A percentile compares a stretch with the other conserved stretches of the same genome.
Conservation (phyloP, 1,140 invertebrate species). For the Drosophila lacteicornis region DNA sequence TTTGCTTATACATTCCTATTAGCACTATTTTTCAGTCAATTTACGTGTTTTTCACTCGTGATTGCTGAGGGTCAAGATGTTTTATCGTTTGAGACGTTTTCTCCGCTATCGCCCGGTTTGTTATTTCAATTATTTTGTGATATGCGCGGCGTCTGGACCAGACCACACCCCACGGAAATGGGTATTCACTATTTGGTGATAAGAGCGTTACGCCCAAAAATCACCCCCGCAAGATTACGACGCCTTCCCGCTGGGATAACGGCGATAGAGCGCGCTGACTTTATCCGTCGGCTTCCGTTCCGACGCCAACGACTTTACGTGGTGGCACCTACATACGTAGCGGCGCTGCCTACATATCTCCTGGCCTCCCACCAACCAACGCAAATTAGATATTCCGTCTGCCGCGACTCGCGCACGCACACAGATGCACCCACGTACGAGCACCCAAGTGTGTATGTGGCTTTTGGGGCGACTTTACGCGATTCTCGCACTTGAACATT, state of each 20-base stretch:
- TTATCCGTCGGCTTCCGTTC: constrained; percentile 18
- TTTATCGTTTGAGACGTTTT: constrained; percentile 20
- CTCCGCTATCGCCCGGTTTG: not conserved
- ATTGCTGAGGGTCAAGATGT: constrained; percentile 8
- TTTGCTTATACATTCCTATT: constrained; percentile 12
- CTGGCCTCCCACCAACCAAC: constrained; percentile 48
- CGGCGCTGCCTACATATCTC: constrained; percentile 14
- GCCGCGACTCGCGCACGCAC: constrained; percentile 13
- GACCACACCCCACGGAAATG: constrained; percentile 71
- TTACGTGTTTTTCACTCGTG: constrained; percentile 3
- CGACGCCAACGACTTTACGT: constrained; percentile 32
- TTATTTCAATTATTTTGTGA: constrained; percentile 26
- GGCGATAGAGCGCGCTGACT: constrained; percentile 28
- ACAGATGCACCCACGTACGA: constrained; percentile 12
- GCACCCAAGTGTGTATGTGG: constrained; percentile 24
- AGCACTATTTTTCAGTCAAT: not conserved
- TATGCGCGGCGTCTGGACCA: constrained; percentile 16
- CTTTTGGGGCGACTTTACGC: constrained; percentile 21
- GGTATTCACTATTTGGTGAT: constrained; percentile 50
- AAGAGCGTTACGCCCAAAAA: constrained; percentile 53
- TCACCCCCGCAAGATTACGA: constrained; percentile 33
- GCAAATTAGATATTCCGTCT: constrained; percentile 30
- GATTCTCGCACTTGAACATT: constrained; percentile 36
- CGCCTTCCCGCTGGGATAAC: constrained; percentile 19
- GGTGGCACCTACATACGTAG: constrained; percentile 25